These are phyloP conservation scores for Xylota sylvarum DNA, from an alignment of 2,888 invertebrate species.

Conservation along the genomic window DNA sequence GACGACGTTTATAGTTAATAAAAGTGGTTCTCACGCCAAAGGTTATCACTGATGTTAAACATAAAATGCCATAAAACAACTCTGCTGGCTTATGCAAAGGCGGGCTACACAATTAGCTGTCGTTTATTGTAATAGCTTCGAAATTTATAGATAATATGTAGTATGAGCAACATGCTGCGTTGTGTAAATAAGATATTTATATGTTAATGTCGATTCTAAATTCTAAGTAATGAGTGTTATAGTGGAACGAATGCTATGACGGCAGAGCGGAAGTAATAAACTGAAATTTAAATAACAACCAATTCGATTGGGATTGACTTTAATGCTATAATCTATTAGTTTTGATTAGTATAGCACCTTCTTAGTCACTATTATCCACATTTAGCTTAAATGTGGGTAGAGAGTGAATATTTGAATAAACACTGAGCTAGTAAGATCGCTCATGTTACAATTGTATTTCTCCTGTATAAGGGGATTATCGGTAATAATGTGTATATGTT, in stretches of 20 bases:
- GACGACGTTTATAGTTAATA: neutral
- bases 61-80: neutral
- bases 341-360: neutral
- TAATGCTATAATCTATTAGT: neutral
- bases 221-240: constrained; percentile 14
- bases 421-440: no score
- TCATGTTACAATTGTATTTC: no score
- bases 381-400: neutral
- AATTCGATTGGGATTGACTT: neutral
- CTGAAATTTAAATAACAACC: neutral
- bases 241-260: neutral
- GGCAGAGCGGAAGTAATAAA: neutral
- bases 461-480: no score
- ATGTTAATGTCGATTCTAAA: constrained; percentile 12
- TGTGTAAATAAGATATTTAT: neutral
- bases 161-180: neutral
- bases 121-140: neutral
- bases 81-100: neutral
- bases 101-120: neutral
- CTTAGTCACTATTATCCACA: neutral
- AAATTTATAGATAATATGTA: neutral
- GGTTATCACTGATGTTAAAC: no score
- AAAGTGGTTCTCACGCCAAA: neutral
- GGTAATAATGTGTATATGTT: no score
- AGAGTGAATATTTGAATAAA: no score